phyloP scores from a whole-genome alignment of 2,888 invertebrate species.

The Theretra japonica region DNA sequence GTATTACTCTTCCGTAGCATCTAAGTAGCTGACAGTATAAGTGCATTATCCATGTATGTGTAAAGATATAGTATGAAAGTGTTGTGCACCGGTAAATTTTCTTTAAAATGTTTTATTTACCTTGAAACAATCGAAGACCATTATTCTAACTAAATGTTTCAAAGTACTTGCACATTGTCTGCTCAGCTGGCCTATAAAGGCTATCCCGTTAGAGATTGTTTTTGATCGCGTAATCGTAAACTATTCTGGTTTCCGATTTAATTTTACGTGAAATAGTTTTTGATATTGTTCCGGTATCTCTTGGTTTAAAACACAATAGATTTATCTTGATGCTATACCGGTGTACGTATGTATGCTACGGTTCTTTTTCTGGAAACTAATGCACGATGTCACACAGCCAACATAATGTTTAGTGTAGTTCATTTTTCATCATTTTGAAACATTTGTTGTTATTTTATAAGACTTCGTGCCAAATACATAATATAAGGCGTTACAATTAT shows the following conservation, averaged over 20 bases:
- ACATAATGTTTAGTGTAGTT: no score
- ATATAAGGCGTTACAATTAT: no score
- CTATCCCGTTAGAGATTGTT: conserved; percentile 20
- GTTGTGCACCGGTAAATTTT: no score
- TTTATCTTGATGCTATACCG: no score
- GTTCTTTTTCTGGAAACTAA: no score
- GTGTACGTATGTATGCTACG: no score
- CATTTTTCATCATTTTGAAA: no score
- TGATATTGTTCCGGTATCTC: neutral
- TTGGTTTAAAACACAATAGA: no score
- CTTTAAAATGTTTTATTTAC: neutral
- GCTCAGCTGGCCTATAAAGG: neutral
- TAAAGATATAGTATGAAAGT: neutral
- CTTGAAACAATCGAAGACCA: neutral
- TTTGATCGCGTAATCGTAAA: conserved; percentile 1
- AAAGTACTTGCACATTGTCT: neutral
- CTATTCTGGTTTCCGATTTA: no score
- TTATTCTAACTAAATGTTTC: neutral
- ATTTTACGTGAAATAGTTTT: neutral
- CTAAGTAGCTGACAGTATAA: neutral
- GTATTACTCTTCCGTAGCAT: neutral
- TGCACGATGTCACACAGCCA: no score
- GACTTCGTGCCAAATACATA: no score
- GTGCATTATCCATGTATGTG: neutral
- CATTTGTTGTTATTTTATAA: no score